Conservation (phyloP, 2,797 vertebrate genomes). For the Sciurus vulgaris region DNA sequence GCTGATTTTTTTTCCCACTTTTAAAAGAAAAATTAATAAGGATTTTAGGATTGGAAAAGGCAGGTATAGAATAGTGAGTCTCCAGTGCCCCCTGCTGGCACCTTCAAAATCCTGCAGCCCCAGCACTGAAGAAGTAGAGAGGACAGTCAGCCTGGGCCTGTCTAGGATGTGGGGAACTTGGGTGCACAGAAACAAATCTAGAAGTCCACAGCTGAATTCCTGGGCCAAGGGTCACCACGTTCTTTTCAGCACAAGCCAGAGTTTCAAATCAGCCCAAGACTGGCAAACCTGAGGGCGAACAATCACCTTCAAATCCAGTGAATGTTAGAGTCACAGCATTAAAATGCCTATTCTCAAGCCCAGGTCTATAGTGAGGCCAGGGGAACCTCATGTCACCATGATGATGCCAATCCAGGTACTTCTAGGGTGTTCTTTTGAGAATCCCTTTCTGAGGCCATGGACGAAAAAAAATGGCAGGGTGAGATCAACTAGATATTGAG, state of each 20-base stretch:
- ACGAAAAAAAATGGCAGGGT: no score
- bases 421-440: not conserved
- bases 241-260: not conserved
- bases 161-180: not conserved
- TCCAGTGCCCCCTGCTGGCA: conserved; percentile 85
- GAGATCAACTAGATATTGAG: not conserved
- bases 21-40: conserved; percentile 42
- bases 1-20: not conserved
- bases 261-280: not conserved
- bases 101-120: not conserved
- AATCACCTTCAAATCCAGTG: not conserved
- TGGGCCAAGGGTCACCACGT: not conserved
- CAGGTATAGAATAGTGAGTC: conserved; percentile 58
- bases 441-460: not conserved
- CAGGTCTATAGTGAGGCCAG: not conserved
- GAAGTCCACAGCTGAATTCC: not conserved
- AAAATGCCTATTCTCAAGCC: no score
- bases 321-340: not conserved
- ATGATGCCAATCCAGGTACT: not conserved
- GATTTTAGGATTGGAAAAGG: not conserved
- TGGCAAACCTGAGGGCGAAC: not conserved
- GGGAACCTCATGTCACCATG: not conserved
- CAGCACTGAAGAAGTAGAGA: not conserved
- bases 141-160: not conserved
- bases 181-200: not conserved